phyloP scores from a whole-genome alignment of 2,888 invertebrate species.

The Macrophya annulata region DNA sequence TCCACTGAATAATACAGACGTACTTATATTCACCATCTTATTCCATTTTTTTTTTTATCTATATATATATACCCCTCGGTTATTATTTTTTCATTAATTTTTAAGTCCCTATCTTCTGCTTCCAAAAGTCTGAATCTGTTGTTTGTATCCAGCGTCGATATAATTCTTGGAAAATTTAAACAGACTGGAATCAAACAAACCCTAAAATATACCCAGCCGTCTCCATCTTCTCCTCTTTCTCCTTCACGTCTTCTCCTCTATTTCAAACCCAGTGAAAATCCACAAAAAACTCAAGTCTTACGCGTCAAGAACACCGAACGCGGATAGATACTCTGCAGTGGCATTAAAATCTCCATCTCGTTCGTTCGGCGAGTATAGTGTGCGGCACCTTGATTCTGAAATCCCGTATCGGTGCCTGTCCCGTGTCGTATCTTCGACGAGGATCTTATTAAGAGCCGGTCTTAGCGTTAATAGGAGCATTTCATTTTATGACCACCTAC shows the following conservation, averaged over 20 bases:
- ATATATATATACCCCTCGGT: neutral
- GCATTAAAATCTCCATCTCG: constrained; percentile 53
- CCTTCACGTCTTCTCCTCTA: neutral
- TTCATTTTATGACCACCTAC: constrained; percentile 38
- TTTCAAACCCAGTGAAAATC: neutral
- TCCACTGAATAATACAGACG: neutral
- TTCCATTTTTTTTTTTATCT: constrained; percentile 10
- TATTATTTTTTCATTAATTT: constrained; percentile 18
- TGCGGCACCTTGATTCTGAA: neutral
- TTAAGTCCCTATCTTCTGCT: neutral
- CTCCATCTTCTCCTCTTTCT: neutral
- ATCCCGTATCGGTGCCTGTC: constrained; percentile 19
- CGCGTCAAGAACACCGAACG: neutral
- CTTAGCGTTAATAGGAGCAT: constrained; percentile 42
- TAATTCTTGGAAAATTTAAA: neutral
- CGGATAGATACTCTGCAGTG: constrained; percentile 2
- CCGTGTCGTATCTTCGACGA: constrained; percentile 38
- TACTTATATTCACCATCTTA: neutral
- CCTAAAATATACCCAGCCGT: neutral
- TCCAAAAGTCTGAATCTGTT: neutral
- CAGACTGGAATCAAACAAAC: neutral
- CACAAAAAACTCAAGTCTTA: neutral
- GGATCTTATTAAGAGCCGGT: constrained; percentile 44
- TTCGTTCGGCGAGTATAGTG: neutral
- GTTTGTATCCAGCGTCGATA: neutral